phyloP scores from a whole-genome alignment of 2,888 invertebrate genomes.

The Drosophila subsilvestris region DNA sequence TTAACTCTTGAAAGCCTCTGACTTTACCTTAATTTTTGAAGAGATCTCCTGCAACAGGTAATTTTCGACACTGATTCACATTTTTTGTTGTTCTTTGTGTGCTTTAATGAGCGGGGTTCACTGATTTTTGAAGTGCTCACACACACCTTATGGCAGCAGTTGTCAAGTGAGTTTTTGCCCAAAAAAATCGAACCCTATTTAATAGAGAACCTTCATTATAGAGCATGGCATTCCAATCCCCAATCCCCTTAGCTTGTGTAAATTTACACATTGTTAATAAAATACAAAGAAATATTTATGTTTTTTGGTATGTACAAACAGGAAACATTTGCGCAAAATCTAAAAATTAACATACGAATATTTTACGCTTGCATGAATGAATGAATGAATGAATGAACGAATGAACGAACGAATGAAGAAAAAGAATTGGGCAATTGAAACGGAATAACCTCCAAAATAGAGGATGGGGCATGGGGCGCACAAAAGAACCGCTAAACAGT shows the following conservation, averaged over 20 bases:
- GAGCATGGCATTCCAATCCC: background rate
- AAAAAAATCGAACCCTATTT: background rate
- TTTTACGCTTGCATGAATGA: slow-evolving; percentile 19
- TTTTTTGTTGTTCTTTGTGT: background rate
- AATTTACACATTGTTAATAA: background rate
- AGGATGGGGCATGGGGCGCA: background rate
- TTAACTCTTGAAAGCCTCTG: background rate
- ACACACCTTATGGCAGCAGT: background rate
- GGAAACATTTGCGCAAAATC: slow-evolving; percentile 25
- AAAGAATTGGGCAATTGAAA: slow-evolving; percentile 23
- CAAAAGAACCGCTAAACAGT: slow-evolving; percentile 12
- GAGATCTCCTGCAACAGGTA: background rate
- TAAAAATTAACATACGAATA: slow-evolving; percentile 12
- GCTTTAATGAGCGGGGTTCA: background rate
- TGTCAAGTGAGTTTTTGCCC: background rate
- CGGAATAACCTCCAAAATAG: slow-evolving; percentile 16
- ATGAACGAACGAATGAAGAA: background rate
- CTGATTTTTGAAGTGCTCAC: background rate
- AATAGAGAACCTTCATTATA: background rate
- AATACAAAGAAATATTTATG: background rate
- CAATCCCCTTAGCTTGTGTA: background rate
- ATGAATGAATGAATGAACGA: too few species aligned
- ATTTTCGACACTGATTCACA: background rate
- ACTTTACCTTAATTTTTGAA: background rate
- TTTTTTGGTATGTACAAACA: slow-evolving; percentile 1